phyloP scores from a whole-genome alignment of 2,888 invertebrate species.

The Bombyx huttoni region DNA sequence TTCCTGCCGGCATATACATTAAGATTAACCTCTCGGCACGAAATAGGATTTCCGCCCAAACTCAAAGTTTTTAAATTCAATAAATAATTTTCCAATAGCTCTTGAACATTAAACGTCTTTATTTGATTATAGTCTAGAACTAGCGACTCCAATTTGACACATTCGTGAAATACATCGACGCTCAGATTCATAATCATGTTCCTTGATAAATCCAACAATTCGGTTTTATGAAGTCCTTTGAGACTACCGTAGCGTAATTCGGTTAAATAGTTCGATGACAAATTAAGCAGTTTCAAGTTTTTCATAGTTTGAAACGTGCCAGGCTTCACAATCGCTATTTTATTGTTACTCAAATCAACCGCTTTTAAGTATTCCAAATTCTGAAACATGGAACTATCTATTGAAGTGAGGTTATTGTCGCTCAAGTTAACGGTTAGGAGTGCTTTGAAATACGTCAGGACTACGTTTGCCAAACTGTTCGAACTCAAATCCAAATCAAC shows the following conservation, averaged over 20 bases:
- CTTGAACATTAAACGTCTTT: constrained; percentile 27
- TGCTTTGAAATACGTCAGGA: constrained; percentile 34
- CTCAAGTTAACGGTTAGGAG: constrained; percentile 37
- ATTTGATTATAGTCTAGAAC: constrained; percentile 51
- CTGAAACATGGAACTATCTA: constrained; percentile 32
- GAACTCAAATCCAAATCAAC: constrained; percentile 32
- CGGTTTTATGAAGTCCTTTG: constrained; percentile 41
- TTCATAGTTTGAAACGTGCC: constrained; percentile 45
- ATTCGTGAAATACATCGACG: constrained; percentile 51
- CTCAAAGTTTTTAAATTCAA: constrained; percentile 35
- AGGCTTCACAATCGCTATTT: constrained; percentile 33
- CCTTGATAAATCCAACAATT: constrained; percentile 44
- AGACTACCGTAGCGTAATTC: constrained; percentile 45
- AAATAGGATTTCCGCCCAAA: constrained; percentile 51
- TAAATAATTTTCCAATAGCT: neutral
- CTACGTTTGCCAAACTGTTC: constrained; percentile 33
- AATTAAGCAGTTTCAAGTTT: constrained; percentile 39
- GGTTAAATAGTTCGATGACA: constrained; percentile 39
- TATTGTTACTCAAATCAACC: constrained; percentile 43
- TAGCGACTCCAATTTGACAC: constrained; percentile 35
- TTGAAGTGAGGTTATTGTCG: constrained; percentile 26
- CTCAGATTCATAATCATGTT: constrained; percentile 41
- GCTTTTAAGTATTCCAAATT: constrained; percentile 33
- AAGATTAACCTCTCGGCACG: constrained; percentile 46
- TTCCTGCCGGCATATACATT: constrained; percentile 22